Base-by-base conservation (phyloP, 1,140 invertebrate genomes). In the Ips typographus region DNA sequence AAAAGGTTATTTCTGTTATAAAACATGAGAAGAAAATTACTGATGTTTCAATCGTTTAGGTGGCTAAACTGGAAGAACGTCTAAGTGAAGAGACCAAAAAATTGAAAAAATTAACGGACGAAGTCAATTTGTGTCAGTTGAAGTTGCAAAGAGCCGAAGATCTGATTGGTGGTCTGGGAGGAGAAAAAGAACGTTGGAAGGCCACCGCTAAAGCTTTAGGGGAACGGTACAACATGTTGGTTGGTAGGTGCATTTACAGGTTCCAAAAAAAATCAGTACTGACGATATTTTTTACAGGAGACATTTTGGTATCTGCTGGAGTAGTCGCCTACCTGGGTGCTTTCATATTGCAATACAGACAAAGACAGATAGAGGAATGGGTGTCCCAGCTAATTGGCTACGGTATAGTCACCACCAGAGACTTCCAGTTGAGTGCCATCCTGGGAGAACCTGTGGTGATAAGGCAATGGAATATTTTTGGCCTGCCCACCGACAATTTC, bases 81-180 rank as follows among this genome's bases (percentile, higher is more conserved):
- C 82, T 95, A 76, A 86, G 87, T 40, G 83, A 86, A 43, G 83
- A 85, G 70, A 81, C 76, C 75, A 77, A 75, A 72, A 84, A 82
- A 74, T 83, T 81, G 71, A 84, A 91, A 73, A 84, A 85, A 8
- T 82, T 95, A 70, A 89, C 91, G 74, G 87, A 89, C 55, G 92
- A 98, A 77, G 94, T 95, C 39, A 86, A 93, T 71, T 83, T 91
- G 8, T 98, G 96, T 74, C 91, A 91, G 41, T 90, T 91, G 73
- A 98, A 98, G 81, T 80, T 98, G 47, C 91, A 94, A 75, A 84
- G 96, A 70, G 96, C 97, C 0, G 93, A 97, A 78, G 94, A 98
- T 82, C 84, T 98, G 55, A 94, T 98, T 57, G 89, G 90, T 4
- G 93, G 92, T 0, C 81, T 96, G 7, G 93, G 93, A 2, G 89